Evolutionary conservation across 1,140 invertebrate genomes (phyloP).

Genomic region (Anastatus disparis): DNA sequence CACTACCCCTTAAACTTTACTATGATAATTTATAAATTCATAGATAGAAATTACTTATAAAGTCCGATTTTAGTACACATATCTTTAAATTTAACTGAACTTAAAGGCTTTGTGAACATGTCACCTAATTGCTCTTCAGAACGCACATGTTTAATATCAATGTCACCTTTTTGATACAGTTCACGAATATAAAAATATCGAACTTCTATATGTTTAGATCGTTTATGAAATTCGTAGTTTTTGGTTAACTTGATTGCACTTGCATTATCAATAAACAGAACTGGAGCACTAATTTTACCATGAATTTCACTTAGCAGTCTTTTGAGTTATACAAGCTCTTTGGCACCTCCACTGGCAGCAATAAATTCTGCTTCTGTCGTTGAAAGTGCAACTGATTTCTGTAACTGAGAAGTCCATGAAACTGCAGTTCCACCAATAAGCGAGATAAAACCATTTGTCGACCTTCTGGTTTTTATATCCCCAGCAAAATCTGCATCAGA

Average conservation of each 20-base stretch:
- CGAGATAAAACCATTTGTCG: background rate
- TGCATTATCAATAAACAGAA: slow-evolving; percentile 48
- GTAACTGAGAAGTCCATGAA: slow-evolving; percentile 18
- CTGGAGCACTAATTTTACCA: background rate
- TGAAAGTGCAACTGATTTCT: slow-evolving; percentile 54
- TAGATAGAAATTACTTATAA: no score
- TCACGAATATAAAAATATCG: no score
- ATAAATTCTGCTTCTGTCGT: slow-evolving; percentile 62
- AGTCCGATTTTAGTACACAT: no score
- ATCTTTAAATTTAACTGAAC: no score
- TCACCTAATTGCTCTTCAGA: background rate
- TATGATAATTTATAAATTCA: no score
- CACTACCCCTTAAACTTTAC: no score
- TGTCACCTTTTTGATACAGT: background rate
- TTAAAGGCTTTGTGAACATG: no score
- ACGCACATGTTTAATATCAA: background rate
- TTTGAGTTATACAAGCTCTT: slow-evolving; percentile 49
- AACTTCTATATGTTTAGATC: slow-evolving; percentile 57
- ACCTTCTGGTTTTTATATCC: background rate
- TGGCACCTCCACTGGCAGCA: slow-evolving; percentile 45
- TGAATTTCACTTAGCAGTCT: slow-evolving; percentile 35
- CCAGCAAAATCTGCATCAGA: background rate
- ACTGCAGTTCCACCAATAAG: background rate
- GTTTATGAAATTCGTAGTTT: slow-evolving; percentile 52
- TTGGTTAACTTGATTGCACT: slow-evolving; percentile 56